A percentile compares a stretch with the other conserved stretches of the same genome.
Evolutionary conservation across 2,888 invertebrate genomes (phyloP).

Genomic region (Pristionchus entomophagus): DNA sequence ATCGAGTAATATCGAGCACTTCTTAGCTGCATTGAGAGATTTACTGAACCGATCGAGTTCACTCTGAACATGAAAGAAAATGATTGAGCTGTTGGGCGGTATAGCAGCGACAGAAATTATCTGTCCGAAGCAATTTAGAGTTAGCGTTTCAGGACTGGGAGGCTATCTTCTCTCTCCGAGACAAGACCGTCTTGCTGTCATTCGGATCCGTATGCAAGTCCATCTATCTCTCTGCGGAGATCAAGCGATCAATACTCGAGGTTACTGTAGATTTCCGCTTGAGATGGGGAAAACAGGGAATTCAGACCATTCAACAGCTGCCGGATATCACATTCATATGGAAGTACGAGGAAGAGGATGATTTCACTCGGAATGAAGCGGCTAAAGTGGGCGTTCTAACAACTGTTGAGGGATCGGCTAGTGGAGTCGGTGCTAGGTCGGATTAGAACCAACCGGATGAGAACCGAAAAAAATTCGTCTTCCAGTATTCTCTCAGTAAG

Average conservation of each 20-base stretch:
- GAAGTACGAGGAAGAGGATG: background rate
- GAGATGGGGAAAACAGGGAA: background rate
- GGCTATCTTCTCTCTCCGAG: background rate
- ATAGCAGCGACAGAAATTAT: too few relatives aligned
- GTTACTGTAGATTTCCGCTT: background rate
- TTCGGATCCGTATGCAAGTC: slow-evolving; percentile 15
- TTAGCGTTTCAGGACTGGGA: background rate
- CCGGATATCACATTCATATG: background rate
- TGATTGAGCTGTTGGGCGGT: too few relatives aligned
- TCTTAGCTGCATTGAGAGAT: too few relatives aligned
- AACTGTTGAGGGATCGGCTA: too few relatives aligned
- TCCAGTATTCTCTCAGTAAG: too few relatives aligned
- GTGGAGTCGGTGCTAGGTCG: too few relatives aligned
- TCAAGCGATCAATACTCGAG: background rate
- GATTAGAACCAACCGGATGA: too few relatives aligned
- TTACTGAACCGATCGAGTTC: too few relatives aligned
- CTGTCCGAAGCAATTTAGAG: too few relatives aligned
- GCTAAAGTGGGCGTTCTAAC: background rate
- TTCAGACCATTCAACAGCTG: background rate
- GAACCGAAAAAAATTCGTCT: too few relatives aligned
- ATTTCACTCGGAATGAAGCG: background rate
- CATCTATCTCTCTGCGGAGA: background rate
- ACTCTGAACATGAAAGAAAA: too few relatives aligned
- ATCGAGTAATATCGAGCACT: too few relatives aligned
- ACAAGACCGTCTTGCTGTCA: background rate